Base-by-base conservation (phyloP, 1,140 invertebrate genomes). In the Papilio dardanus region DNA sequence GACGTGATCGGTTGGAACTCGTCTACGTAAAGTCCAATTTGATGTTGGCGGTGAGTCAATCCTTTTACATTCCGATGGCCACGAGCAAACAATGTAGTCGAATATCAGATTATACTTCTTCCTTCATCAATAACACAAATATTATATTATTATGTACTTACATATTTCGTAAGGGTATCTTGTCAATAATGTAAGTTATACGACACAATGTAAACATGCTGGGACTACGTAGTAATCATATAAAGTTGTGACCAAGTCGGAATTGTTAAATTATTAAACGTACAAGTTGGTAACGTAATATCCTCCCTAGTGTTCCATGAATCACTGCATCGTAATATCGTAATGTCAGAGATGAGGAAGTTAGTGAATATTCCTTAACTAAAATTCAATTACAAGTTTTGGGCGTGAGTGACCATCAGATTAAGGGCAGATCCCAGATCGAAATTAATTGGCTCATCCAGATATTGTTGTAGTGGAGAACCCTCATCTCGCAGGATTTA, bases 361-460 rank as follows among this genome's bases (percentile, higher is more conserved):
- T 88, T 86, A 78, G 79, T 85, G 85, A 88, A 87, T 88, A 92
- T 89, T 90, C 81, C 80, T 80, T 81, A 90, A 88, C 87, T 83
- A 83, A 89, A 91, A 92, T 93, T 92, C 89, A 93, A 92, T 92
- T 93, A 93, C 83, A 92, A 93, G 89, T 91, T 93, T 90, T 83
- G 86, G 86, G 90, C 87, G 86, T 89, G 87, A 91, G 87, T 93
- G 89, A 93, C 91, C 91, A 92, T 92, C 91, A 91, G 90, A 93
- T 92, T 93, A 92, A 87, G 83, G 89, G 85, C 78, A 78, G 81
- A 83, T 83, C 86, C 83, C 83, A 87, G 87, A 92, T 91, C 83
- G 84, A 89, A 91, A 91, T 93, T 93, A 92, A 92, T 92, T 93
- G 90, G 91, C 85, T 89, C 86, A 90, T 90, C 88, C 86, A 90